Percentiles rank a stretch among this genome's conserved stretches.
These are phyloP conservation scores for Pipistrellus nathusii DNA, from an alignment of 2,797 vertebrate species.

Conservation along the genomic window DNA sequence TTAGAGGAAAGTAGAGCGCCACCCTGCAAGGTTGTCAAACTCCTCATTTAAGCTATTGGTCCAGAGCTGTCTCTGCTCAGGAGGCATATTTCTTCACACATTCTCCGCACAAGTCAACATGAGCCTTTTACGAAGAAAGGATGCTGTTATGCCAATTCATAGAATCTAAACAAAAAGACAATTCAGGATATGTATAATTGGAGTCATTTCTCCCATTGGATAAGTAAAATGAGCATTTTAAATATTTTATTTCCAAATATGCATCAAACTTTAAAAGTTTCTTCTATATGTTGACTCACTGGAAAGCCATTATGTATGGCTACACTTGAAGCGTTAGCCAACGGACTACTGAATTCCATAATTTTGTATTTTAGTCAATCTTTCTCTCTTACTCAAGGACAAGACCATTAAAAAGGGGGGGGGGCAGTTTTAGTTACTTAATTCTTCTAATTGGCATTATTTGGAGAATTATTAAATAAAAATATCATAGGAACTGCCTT, in stretches of 20 bases:
- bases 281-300: neutral
- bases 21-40: too few relatives aligned
- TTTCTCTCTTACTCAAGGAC: slow-evolving; percentile 13
- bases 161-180: neutral
- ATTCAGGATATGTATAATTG: neutral
- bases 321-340: neutral
- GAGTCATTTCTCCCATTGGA: neutral
- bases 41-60: neutral
- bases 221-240: neutral
- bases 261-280: neutral
- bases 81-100: neutral
- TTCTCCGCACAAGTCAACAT: neutral
- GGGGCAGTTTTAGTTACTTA: neutral
- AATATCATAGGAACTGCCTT: neutral
- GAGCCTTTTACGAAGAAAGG: neutral
- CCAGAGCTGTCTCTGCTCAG: neutral
- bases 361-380: neutral
- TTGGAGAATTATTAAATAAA: neutral
- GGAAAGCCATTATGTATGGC: neutral
- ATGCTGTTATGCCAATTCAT: neutral
- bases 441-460: neutral
- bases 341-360: neutral
- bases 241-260: slow-evolving; percentile 25
- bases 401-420: slow-evolving; percentile 1
- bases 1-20: too few relatives aligned